Evolutionary conservation across 2,888 invertebrate genomes (phyloP), one percentile per base, ranked within the genome.

Genomic region (Andrena flavipes): DNA sequence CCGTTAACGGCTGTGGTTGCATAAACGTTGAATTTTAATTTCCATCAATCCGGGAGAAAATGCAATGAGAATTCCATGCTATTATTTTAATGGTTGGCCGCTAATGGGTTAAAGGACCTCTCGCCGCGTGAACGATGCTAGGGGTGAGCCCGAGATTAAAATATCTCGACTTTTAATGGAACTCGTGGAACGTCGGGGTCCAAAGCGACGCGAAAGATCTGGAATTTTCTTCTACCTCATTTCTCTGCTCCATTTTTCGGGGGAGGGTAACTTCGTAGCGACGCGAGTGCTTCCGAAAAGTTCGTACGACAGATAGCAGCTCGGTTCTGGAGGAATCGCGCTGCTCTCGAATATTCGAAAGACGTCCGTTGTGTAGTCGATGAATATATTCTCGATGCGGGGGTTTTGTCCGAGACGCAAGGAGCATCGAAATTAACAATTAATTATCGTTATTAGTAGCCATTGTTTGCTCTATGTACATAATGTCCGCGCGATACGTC

Each of bases 401-500:
- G 87, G 86, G 84, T 87, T 87, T 87, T 82, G 8, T 70, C 59
- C 67, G 72, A 86, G 83, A 71, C 72, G 49, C 86, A 88, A 84
- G 86, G 80, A 88, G 86, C 71, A 82, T 84, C 84, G 86, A 84
- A 79, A 71, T 77, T 65, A 48, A 69, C 80, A 77, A 81, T 84
- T 76, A 74, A 81, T 86, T 88, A 87, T 82, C 77, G 71, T 88
- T 84, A 86, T 88, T 90, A 87, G 90, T 88, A 90, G 90, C 90
- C 90, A 85, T 88, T 86, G 80, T 90, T 88, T 68, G 62, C 79
- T 75, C 71, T 87, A 87, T 87, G 42, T 87, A 80, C 77, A 84
- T 64, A 77, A 73, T 26, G 35, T 60, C 76, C 76, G 3, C 42
- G 42, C 59, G 60, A 71, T 68, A 81, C 20, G 10, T 80, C 33